Percentiles rank a stretch among this genome's conserved stretches.
phyloP scores from a whole-genome alignment of 2,888 invertebrate genomes.

The Pterostichus niger region DNA sequence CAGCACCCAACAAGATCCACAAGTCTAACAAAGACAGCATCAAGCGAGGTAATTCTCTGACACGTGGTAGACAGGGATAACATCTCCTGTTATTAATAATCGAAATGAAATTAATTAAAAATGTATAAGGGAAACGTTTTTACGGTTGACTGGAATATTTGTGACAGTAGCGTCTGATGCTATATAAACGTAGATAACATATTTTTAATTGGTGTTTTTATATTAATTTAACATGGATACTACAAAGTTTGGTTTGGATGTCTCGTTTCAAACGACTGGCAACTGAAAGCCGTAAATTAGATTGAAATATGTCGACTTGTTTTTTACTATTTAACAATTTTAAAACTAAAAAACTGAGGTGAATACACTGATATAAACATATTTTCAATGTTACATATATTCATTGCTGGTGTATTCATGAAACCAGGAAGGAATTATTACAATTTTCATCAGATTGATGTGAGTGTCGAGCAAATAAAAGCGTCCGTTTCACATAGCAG shows the following conservation, averaged over 20 bases:
- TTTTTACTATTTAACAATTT: neutral
- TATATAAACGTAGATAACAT: conserved; percentile 22
- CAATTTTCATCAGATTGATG: neutral
- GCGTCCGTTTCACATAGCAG: too few species aligned
- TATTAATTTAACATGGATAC: conserved; percentile 54
- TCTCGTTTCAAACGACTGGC: neutral
- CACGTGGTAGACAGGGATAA: conserved; percentile 14
- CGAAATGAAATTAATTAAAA: conserved; percentile 54
- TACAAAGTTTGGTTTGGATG: conserved; percentile 13
- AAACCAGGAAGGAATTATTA: neutral
- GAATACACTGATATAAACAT: conserved; percentile 42
- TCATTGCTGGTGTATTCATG: neutral
- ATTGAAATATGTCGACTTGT: conserved; percentile 5
- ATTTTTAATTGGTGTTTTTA: conserved; percentile 59
- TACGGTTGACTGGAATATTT: neutral
- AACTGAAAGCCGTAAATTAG: conserved; percentile 36
- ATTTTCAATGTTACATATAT: neutral
- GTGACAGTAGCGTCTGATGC: conserved; percentile 40
- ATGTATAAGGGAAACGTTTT: conserved; percentile 8
- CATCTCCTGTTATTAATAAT: conserved; percentile 19
- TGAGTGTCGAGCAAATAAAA: too few species aligned
- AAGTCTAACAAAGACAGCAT: neutral
- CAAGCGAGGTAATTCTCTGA: neutral
- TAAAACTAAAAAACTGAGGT: conserved; percentile 21
- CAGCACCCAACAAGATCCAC: neutral